Percentiles rank a stretch among this genome's conserved stretches.
Evolutionary conservation across 2,888 invertebrate genomes (phyloP).

Genomic region (Geotrupes spiniger): DNA sequence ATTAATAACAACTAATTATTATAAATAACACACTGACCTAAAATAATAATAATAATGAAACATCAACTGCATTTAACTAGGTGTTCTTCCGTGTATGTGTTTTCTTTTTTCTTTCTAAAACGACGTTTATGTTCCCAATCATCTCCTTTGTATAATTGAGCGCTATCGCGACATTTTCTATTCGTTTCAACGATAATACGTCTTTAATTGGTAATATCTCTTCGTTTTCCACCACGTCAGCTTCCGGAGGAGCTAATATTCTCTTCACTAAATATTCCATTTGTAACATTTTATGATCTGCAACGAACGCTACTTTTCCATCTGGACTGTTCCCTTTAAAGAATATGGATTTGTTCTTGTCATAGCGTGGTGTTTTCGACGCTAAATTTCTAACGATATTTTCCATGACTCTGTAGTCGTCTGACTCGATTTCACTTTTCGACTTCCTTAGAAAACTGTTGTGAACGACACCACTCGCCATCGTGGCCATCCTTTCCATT

Average conservation of each 20-base stretch:
- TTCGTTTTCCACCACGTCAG: background rate
- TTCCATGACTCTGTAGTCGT: no score
- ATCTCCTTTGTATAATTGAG: constrained; percentile 7
- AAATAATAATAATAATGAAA: no score
- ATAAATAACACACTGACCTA: no score
- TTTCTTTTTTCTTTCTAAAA: background rate
- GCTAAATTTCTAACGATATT: no score
- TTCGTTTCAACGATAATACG: background rate
- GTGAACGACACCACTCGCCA: constrained; percentile 9
- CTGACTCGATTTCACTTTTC: no score
- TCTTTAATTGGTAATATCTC: background rate
- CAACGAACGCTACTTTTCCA: background rate
- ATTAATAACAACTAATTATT: no score
- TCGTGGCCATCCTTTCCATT: constrained; percentile 3
- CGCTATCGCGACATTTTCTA: constrained; percentile 6
- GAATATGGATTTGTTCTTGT: background rate
- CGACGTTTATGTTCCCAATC: constrained; percentile 10
- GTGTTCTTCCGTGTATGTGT: no score
- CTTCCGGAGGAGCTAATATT: background rate
- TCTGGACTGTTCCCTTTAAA: background rate
- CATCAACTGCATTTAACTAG: no score
- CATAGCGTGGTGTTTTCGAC: background rate
- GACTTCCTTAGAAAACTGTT: constrained; percentile 5
- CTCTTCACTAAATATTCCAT: constrained; percentile 10
- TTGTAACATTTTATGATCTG: constrained; percentile 8